Base-by-base conservation (phyloP, 2,797 vertebrate genomes). In the Acrossocheilus wenchowensis region DNA sequence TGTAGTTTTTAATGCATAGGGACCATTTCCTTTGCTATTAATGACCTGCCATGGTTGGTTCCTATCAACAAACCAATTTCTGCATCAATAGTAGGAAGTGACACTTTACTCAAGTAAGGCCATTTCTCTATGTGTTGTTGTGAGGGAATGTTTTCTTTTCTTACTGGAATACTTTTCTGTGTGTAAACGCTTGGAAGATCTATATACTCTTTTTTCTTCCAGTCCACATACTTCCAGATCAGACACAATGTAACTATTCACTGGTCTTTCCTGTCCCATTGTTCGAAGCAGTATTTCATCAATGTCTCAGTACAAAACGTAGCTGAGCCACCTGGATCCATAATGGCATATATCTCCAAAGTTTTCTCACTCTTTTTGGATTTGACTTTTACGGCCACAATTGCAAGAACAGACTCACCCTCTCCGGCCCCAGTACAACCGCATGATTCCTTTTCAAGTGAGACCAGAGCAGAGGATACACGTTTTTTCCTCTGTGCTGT, bases 381-480 rank as follows among this genome's bases (percentile, higher is more conserved):
- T 26, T 62, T 62, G 60, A 64, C 52, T 54, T 54, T 19, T 54
- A 54, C 52, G 19, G 52, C 17, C 6, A 54, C 62, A 14, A 30
- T 30, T 15, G 62, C 26, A 30, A 64, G 62, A 69, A 50, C 34
- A 80, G 8, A 21, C 81, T 83, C 12, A 34, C 39, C 14, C 0
- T 81, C 66, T 0, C 79, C 50, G 52, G 83, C 86, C 48, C 85
- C 87, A 69, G 48, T 83, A 79, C 48, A 34, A 78, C 23, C 77
- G 74, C 74, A 64, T 45, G 54, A 41, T 17, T 72, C 21, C 23
- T 69, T n/a, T 14, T 17, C 19, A 3, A 52, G 50, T 52, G 50
- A 52, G 50, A 54, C 14, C 52, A 54, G 52, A 21, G 52, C 14
- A 50, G 48, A 12, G 48, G 52, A 54, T 6, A 57, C 54, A 23